Evolutionary conservation across 1,140 invertebrate genomes (phyloP), one percentile per base, ranked within the genome.

Genomic region (Drosophila quadrilineata): DNA sequence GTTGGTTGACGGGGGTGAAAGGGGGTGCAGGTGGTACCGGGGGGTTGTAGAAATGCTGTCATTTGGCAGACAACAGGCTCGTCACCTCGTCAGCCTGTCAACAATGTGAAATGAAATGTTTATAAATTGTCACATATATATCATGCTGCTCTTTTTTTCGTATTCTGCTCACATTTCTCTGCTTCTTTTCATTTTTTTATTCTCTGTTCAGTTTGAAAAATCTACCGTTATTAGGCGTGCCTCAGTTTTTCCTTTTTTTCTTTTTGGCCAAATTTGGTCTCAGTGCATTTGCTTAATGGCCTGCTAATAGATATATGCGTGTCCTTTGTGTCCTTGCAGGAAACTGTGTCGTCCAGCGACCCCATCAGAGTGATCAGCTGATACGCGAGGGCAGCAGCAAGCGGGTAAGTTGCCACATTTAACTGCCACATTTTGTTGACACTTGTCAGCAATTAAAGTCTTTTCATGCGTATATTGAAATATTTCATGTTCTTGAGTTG

Each of bases 261-360:
- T n/a, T n/a, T n/a, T n/a, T n/a, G n/a, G n/a, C n/a, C n/a, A n/a
- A n/a, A n/a, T n/a, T n/a, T n/a, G 14, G 6, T 10, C 28, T 12
- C 10, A 40, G 41, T 52, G 8, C 3, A 36, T 24, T 45, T 31
- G 3, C 12, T 38, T 3, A 12, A 28, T 2, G 17, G 38, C 10
- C 22, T 35, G 43, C 22, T 59, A 33, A 33, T 21, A 26, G 12
- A 28, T 16, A 38, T 35, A 46, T n/a, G n/a, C n/a, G 17, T 45
- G 21, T 59, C 24, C 4, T 40, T 40, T 14, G 85, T 75, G 67
- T 74, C 4, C 9, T 90, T 91, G 33, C 88, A 95, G 94, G 92
- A 88, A 96, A 93, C 82, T 97, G 96, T 89, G 93, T 95, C 33
- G 94, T 96, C 35, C 94, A 95, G 90, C 94, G 95, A 75, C 93